These are phyloP conservation scores for Petromus typicus DNA, from an alignment of 2,113 vertebrate species.

Conservation along the genomic window DNA sequence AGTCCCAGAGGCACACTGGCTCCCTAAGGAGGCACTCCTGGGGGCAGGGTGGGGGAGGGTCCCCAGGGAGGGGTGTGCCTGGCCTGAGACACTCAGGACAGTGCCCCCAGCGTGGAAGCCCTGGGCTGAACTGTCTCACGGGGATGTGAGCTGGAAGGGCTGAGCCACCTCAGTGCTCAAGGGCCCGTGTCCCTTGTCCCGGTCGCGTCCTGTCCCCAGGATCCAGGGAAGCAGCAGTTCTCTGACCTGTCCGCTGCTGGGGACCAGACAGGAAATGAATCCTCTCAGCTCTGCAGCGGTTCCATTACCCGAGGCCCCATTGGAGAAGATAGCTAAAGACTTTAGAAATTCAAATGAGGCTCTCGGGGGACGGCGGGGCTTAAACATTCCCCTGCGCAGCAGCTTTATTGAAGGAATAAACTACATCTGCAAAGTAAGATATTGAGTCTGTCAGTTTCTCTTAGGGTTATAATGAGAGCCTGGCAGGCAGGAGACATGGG, in stretches of 20 bases:
- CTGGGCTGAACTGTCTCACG: background rate
- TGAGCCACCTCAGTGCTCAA: background rate
- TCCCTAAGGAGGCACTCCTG: constrained; percentile 83
- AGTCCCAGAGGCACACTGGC: constrained; percentile 82
- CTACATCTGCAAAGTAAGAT: constrained; percentile 85
- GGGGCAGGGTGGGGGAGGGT: constrained; percentile 64
- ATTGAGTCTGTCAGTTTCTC: constrained; percentile 84
- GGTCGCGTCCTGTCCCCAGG: background rate
- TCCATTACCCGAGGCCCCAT: constrained; percentile 77
- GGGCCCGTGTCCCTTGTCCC: background rate
- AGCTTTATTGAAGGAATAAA: constrained; percentile 85
- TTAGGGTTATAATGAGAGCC: constrained; percentile 84
- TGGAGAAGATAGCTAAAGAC: constrained; percentile 78
- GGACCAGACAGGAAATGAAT: constrained; percentile 79
- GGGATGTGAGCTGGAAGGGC: background rate
- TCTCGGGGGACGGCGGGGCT: constrained; percentile 78
- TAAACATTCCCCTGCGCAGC: constrained; percentile 83
- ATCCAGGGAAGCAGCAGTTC: background rate
- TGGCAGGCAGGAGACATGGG: constrained; percentile 64
- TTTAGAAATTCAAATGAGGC: constrained; percentile 84
- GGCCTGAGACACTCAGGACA: too few species aligned
- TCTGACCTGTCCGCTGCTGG: background rate
- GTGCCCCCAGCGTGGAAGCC: too few species aligned
- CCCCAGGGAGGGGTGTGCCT: background rate
- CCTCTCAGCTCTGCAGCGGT: constrained; percentile 57